These are phyloP conservation scores for Litoditis marina DNA, from an alignment of 2,888 invertebrate genomes.

Conservation along the genomic window DNA sequence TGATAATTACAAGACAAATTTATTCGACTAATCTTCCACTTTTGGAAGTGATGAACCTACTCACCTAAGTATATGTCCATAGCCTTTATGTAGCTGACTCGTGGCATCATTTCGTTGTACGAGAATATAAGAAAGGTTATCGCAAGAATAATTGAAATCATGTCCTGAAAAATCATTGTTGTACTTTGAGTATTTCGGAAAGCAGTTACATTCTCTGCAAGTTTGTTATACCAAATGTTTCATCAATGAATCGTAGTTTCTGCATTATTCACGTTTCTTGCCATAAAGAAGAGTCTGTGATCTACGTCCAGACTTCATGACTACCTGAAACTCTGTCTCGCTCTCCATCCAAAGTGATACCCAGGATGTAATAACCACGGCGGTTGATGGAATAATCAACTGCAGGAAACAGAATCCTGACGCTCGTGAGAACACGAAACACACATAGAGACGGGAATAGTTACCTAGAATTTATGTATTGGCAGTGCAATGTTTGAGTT, in stretches of 20 bases:
- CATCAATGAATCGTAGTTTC: no score
- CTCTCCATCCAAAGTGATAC: conserved; percentile 60
- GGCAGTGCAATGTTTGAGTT: neutral
- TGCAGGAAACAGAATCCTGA: conserved; percentile 59
- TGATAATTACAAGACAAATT: no score
- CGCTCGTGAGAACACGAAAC: conserved; percentile 55
- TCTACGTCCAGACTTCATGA: no score
- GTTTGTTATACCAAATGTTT: neutral
- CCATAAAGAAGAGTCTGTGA: no score
- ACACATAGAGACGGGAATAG: conserved; percentile 58
- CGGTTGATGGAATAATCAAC: conserved; percentile 58
- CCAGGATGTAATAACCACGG: conserved; percentile 60
- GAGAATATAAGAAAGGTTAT: conserved; percentile 59
- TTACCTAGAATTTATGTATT: conserved; percentile 30
- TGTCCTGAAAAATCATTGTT: conserved; percentile 41
- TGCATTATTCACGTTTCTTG: no score
- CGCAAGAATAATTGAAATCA: conserved; percentile 59
- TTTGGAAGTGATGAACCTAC: no score
- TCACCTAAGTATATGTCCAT: conserved; percentile 54
- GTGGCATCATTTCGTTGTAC: conserved; percentile 57
- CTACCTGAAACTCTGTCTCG: conserved; percentile 53
- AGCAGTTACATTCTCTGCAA: neutral
- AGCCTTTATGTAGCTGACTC: conserved; percentile 55
- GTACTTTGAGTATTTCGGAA: neutral
- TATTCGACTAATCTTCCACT: no score